Conservation (phyloP, 2,797 vertebrate species). For the Buceros bicornis region DNA sequence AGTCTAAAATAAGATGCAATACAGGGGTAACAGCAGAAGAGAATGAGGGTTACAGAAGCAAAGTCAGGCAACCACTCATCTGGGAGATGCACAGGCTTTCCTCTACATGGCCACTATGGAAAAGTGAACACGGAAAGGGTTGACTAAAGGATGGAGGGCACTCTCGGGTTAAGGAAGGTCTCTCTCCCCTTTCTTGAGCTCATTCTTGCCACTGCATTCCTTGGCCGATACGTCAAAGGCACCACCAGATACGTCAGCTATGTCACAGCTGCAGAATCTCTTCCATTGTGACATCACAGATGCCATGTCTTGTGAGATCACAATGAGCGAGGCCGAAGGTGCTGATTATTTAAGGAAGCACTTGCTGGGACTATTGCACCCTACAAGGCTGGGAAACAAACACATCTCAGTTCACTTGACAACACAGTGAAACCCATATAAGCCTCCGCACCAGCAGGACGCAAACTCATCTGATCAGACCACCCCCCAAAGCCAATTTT, state of each 20-base stretch:
- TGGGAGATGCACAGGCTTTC: not conserved
- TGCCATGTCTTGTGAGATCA: constrained; percentile 52
- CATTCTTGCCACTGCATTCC: constrained; percentile 29
- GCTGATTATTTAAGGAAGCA: not conserved
- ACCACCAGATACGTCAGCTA: not conserved
- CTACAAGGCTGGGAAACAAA: constrained; percentile 55
- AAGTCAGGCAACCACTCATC: not conserved
- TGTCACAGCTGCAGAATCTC: constrained; percentile 54
- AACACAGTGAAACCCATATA: not conserved
- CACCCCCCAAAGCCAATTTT: constrained; percentile 34
- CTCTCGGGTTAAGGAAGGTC: not conserved
- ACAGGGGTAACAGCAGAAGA: constrained; percentile 13
- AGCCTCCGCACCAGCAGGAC: not conserved
- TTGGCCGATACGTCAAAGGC: constrained; percentile 42
- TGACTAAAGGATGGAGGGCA: constrained; percentile 14
- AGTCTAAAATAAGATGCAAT: constrained; percentile 34
- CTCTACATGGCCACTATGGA: not conserved
- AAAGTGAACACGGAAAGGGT: not conserved
- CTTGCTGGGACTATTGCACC: constrained; percentile 20
- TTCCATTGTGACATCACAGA: constrained; percentile 65
- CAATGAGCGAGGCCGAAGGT: constrained; percentile 24
- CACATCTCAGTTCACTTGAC: constrained; percentile 48
- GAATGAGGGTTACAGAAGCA: constrained; percentile 5
- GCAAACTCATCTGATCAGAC: not conserved
- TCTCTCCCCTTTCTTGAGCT: constrained; percentile 41